Evolutionary conservation across 1,140 invertebrate species (phyloP).

Genomic region (Ceratoteleas bidentatus): DNA sequence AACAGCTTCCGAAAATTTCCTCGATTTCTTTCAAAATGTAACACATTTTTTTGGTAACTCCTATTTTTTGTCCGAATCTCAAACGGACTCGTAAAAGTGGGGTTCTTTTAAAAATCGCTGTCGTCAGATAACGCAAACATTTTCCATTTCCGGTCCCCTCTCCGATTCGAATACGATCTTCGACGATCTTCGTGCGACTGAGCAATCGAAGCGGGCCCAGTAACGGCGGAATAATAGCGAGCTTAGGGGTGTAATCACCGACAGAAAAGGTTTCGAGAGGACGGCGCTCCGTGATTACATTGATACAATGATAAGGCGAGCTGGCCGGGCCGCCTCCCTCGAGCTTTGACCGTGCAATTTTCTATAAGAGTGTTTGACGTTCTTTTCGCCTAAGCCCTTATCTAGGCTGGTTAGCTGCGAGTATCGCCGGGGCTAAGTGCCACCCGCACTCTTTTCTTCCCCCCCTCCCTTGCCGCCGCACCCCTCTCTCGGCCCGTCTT

Average conservation of each 20-base stretch:
- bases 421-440: slow-evolving; percentile 43
- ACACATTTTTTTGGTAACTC: too few species aligned
- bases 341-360: slow-evolving; percentile 65
- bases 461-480: neutral
- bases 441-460: slow-evolving; percentile 15
- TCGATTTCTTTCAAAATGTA: too few species aligned
- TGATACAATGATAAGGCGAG: slow-evolving; percentile 70
- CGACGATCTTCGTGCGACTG: slow-evolving; percentile 30
- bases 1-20: too few species aligned
- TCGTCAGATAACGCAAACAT: too few species aligned
- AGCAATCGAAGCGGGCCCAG: slow-evolving; percentile 17
- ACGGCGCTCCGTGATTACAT: slow-evolving; percentile 66
- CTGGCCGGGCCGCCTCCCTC: slow-evolving; percentile 47
- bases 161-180: slow-evolving; percentile 10
- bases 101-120: too few species aligned
- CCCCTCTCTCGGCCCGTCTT: neutral
- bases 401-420: slow-evolving; percentile 55
- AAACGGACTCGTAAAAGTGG: too few species aligned
- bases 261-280: slow-evolving; percentile 61
- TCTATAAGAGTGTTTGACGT: slow-evolving; percentile 69
- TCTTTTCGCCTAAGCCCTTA: slow-evolving; percentile 68
- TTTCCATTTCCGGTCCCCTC: too few species aligned
- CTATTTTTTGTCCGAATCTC: too few species aligned
- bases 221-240: slow-evolving; percentile 29
- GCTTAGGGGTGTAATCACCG: slow-evolving; percentile 66